These are phyloP conservation scores for Microplitis demolitor DNA, from an alignment of 1,140 invertebrate species.

Conservation along the genomic window DNA sequence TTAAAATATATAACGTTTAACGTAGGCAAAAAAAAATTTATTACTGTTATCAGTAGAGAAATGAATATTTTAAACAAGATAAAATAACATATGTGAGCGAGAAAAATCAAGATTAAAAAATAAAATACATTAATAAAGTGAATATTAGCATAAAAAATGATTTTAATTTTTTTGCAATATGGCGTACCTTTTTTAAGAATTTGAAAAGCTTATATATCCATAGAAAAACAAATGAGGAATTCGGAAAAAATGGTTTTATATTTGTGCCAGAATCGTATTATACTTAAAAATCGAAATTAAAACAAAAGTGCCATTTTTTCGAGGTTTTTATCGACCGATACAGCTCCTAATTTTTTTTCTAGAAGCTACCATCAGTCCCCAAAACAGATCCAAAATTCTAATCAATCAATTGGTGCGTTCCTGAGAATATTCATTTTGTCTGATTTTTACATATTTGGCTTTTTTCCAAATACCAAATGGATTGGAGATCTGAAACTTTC, in stretches of 20 bases:
- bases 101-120: too few relatives aligned
- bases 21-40: too few relatives aligned
- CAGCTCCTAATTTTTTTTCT: not conserved
- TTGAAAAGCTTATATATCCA: too few relatives aligned
- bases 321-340: not conserved
- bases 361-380: not conserved
- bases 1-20: not conserved
- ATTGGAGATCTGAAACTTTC: not conserved
- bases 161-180: too few relatives aligned
- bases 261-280: not conserved
- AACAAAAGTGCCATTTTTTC: not conserved
- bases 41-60: not conserved
- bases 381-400: not conserved
- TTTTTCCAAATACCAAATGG: not conserved
- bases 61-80: not conserved
- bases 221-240: too few relatives aligned
- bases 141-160: too few relatives aligned
- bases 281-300: not conserved
- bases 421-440: not conserved
- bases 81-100: not conserved
- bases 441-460: not conserved
- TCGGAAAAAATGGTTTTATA: not conserved
- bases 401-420: not conserved
- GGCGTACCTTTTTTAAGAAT: too few relatives aligned
- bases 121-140: too few relatives aligned